Evolutionary conservation across 2,888 invertebrate species (phyloP), one percentile per base, ranked within the genome.

Genomic region (Coelinius sp.): DNA sequence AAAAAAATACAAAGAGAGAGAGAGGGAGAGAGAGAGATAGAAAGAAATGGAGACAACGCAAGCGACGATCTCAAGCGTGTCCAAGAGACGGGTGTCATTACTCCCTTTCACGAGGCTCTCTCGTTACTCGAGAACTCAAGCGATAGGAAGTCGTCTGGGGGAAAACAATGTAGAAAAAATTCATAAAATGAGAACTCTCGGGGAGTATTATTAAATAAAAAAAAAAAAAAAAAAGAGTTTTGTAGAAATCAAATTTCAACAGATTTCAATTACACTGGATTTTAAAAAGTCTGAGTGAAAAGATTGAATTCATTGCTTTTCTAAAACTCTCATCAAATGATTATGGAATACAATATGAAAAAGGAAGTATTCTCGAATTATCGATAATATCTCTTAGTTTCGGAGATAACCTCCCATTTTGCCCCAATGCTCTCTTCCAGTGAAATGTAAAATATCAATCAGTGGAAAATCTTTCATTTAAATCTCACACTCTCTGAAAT

Each of bases 51-150:
- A 68, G 38, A 35, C 38, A 53, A 22, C 65, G n/a, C 63, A 56
- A 65, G 75, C 59, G 56, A 53, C 53, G 53, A 53, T 53, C 53
- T 72, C 70, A 75, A 69, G 70, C 74, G 52, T 71, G 71, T 66
- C 63, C 69, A 52, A 62, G 65, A 10, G 59, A 38, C 27, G 27
- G 20, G 70, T 68, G 68, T 62, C 41, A 62, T 56, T 64, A 62
- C 74, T 74, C 63, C 66, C 67, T 22, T 71, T 69, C 64, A 46
- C 64, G 53, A 53, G 53, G 41, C 53, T 25, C 53, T 65, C 46
- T 66, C 44, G 49, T 41, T 35, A 53, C 31, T 41, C 25, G 66
- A 17, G 46, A 56, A 46, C 44, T 52, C 52, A 49, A 44, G 41
- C 68, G 53, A 53, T 53, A 53, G 53, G 53, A 53, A 53, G 53